Evolutionary conservation across 2,888 invertebrate species (phyloP), one percentile per base, ranked within the genome.

Genomic region (Venusia cambrica): DNA sequence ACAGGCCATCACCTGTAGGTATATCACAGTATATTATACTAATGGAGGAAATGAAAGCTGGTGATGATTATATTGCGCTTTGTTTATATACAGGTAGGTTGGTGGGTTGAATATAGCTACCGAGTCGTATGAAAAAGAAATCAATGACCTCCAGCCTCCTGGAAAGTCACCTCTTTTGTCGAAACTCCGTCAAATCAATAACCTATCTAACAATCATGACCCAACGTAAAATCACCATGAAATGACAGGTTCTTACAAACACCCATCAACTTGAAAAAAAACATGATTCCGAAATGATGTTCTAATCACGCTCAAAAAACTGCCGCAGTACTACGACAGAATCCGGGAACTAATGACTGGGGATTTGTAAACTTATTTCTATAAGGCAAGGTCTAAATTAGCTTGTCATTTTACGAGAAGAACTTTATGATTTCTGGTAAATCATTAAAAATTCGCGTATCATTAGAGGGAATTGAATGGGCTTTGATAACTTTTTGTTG

Each of bases 211-310:
- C 29, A 38, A 39, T 45, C 34, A 37, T 41, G 40, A 37, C 28
- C 14, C 19, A 45, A 45, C 41, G 37, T 25, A 24, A 38, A 45
- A 38, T 31, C 39, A 45, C 50, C 51, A 52, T 45, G 47, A 43
- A 42, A 40, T 45, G 12, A 30, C 37, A 27, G 34, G 46, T 52
- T 54, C 45, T 50, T 47, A 54, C 45, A 38, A 38, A 44, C 40
- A 38, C 33, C 51, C 48, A 46, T 50, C 54, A 57, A 48, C 45
- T 48, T 33, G 44, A 38, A 39, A 48, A 51, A 42, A 57, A 62
- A 62, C 55, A n/a, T n/a, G n/a, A n/a, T n/a, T n/a, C n/a, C n/a
- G n/a, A 57, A 52, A 47, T 36, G 46, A 51, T 48, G 47, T 48
- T 49, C 41, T 38, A 48, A 45, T 57, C 50, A 57, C 49, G 41